Evolutionary conservation across 1,140 invertebrate species (phyloP).

Genomic region (Apis mellifera): DNA sequence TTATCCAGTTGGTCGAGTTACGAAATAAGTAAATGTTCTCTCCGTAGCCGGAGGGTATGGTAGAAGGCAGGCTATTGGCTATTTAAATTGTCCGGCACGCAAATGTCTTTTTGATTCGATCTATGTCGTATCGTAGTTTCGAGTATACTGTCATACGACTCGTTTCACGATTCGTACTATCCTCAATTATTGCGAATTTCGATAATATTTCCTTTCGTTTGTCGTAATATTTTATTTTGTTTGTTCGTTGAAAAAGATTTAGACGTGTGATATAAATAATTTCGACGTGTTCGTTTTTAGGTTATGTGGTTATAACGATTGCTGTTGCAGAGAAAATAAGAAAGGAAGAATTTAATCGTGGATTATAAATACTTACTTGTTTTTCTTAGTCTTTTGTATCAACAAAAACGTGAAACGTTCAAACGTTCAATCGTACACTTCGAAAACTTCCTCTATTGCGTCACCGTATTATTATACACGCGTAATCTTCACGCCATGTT

Average conservation of each 20-base stretch:
- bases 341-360: too few species aligned
- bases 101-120: slow-evolving; percentile 2
- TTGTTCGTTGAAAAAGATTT: too few species aligned
- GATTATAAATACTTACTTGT: too few species aligned
- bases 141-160: neutral
- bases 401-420: neutral
- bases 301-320: too few species aligned
- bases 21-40: slow-evolving; percentile 7
- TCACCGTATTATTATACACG: neutral
- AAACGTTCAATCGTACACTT: neutral
- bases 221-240: too few species aligned
- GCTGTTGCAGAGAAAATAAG: too few species aligned
- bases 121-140: neutral
- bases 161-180: too few species aligned
- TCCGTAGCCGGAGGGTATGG: neutral
- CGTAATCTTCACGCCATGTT: slow-evolving; percentile 14
- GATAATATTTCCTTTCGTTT: too few species aligned
- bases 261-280: too few species aligned
- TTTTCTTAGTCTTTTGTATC: too few species aligned
- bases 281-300: too few species aligned
- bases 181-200: too few species aligned
- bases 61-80: neutral
- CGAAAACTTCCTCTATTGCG: neutral
- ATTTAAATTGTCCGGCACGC: slow-evolving; percentile 6
- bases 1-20: neutral